phyloP scores from a whole-genome alignment of 1,140 invertebrate genomes.

The Andrena cerasifolii region DNA sequence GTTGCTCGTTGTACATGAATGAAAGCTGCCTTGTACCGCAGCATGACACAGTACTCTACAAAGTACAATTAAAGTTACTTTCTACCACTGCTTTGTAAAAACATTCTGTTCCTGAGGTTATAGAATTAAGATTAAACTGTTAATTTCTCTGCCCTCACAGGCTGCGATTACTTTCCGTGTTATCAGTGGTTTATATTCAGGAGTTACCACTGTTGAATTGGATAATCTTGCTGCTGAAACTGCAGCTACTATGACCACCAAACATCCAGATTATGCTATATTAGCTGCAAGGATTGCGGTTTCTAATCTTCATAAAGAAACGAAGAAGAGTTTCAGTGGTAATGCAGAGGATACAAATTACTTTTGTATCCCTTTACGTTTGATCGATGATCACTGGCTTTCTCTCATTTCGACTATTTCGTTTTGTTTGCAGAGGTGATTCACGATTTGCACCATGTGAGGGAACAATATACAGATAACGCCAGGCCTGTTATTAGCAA shows the following conservation, averaged over 20 bases:
- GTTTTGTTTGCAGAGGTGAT: conserved; percentile 90
- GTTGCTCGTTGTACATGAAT: neutral
- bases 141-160: conserved; percentile 78
- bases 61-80: neutral
- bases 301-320: conserved; percentile 99
- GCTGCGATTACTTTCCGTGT: conserved; percentile 93
- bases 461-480: conserved; percentile 88
- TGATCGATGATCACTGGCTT: conserved; percentile 21
- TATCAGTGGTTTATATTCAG: conserved; percentile 96
- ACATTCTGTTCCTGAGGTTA: neutral
- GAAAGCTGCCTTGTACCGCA: no score
- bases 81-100: neutral
- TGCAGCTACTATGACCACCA: conserved; percentile 96
- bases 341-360: conserved; percentile 60
- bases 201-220: conserved; percentile 97
- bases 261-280: conserved; percentile 98
- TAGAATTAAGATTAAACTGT: conserved; percentile 86
- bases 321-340: conserved; percentile 95
- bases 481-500: conserved; percentile 93
- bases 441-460: conserved; percentile 91
- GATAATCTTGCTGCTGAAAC: conserved; percentile 99
- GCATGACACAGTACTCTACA: conserved; percentile 9
- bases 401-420: neutral
- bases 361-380: conserved; percentile 6
- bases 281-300: conserved; percentile 97